Evolutionary conservation across 2,797 vertebrate genomes (phyloP).

Genomic region (Monodelphis domestica): DNA sequence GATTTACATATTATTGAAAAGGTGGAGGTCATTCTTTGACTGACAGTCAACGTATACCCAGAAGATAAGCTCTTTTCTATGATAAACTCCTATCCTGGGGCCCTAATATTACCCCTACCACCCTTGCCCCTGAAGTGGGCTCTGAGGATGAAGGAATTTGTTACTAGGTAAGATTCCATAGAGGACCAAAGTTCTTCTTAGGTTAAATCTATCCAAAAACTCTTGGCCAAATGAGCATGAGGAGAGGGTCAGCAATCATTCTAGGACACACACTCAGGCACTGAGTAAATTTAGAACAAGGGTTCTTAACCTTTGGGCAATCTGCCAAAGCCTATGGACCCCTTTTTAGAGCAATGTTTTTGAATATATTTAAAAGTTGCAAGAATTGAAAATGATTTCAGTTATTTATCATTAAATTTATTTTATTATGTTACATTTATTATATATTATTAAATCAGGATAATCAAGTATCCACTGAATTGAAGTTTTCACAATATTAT

Average conservation of each 20-base stretch:
- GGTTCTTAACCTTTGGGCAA: not conserved
- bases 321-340: not conserved
- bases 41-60: conserved; percentile 22
- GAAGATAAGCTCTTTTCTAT: conserved; percentile 12
- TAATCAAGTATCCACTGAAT: too few species aligned
- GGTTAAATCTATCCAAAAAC: not conserved
- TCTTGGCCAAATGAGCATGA: not conserved
- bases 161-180: conserved; percentile 25
- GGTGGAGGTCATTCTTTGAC: conserved; percentile 22
- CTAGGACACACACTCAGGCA: not conserved
- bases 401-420: too few species aligned
- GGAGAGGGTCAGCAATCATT: not conserved
- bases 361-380: not conserved
- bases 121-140: not conserved
- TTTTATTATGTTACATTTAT: too few species aligned
- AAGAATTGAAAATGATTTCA: not conserved
- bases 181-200: not conserved
- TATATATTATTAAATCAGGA: too few species aligned
- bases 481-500: not conserved
- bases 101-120: conserved; percentile 31
- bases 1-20: conserved; percentile 39
- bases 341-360: not conserved
- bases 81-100: conserved; percentile 19
- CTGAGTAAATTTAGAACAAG: not conserved
- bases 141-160: conserved; percentile 4